phyloP scores from a whole-genome alignment of 64 coral and sea anemone species.

The Actinia equina region DNA sequence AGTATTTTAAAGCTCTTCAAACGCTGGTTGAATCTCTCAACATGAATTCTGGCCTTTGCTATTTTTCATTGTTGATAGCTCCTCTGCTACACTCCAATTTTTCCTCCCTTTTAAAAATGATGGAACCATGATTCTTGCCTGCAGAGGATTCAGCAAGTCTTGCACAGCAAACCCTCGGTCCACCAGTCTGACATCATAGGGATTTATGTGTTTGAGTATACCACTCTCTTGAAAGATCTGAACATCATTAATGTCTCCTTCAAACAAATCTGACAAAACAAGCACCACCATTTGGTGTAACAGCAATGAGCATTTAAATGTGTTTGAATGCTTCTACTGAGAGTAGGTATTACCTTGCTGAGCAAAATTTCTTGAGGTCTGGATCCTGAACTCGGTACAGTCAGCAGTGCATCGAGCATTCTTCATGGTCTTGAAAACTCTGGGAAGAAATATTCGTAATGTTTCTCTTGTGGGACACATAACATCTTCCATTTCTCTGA shows the following conservation, averaged over 20 bases:
- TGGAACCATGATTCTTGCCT: slow-evolving; percentile 44
- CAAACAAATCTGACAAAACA: slow-evolving; percentile 73
- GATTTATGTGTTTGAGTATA: slow-evolving; percentile 56
- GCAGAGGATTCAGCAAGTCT: slow-evolving; percentile 52
- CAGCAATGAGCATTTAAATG: slow-evolving; percentile 58
- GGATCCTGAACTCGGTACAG: slow-evolving; percentile 61
- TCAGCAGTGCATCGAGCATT: slow-evolving; percentile 52
- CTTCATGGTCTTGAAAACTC: slow-evolving; percentile 60
- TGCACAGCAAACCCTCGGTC: slow-evolving; percentile 58
- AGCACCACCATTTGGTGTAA: slow-evolving; percentile 56
- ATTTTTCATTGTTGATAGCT: slow-evolving; percentile 42
- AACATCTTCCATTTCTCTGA: slow-evolving; percentile 30
- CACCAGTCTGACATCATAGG: slow-evolving; percentile 38
- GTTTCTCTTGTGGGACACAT: slow-evolving; percentile 46
- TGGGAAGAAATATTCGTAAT: slow-evolving; percentile 17
- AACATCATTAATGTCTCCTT: slow-evolving; percentile 55
- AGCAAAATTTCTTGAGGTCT: slow-evolving; percentile 56
- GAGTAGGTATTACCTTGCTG: slow-evolving; percentile 60
- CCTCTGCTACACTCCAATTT: slow-evolving; percentile 24
- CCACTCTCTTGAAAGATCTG: slow-evolving; percentile 54
- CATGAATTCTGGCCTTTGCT: slow-evolving; percentile 56
- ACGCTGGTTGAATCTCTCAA: slow-evolving; percentile 46
- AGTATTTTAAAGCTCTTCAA: slow-evolving; percentile 47
- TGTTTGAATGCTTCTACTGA: slow-evolving; percentile 62
- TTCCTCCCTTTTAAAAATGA: slow-evolving; percentile 48